Conservation (phyloP, 1,140 invertebrate genomes). For the Platyscapa corneri region DNA sequence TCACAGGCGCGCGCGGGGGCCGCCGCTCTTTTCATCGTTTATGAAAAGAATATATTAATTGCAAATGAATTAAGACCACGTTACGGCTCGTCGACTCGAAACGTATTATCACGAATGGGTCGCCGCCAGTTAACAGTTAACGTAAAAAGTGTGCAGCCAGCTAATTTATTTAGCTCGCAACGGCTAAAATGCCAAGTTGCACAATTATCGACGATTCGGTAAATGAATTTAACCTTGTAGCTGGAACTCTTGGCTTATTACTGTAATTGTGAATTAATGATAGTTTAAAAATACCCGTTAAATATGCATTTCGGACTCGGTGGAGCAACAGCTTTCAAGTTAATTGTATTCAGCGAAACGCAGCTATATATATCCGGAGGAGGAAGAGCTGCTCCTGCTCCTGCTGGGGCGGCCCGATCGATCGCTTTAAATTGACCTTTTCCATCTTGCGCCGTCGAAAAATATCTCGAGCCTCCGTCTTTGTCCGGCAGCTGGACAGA, state of each 20-base stretch:
- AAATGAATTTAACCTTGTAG: constrained; percentile 9
- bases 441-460: neutral
- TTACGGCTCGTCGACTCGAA: neutral
- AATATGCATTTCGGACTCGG: neutral
- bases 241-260: constrained; percentile 11
- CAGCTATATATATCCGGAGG: neutral
- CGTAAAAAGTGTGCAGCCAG: neutral
- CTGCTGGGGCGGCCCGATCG: too few species aligned
- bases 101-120: neutral
- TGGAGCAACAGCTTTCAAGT: constrained; percentile 27
- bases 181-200: neutral
- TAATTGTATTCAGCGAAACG: constrained; percentile 4
- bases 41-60: neutral
- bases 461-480: constrained; percentile 7
- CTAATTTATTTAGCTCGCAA: neutral
- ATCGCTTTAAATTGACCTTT: neutral
- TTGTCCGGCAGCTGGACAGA: neutral
- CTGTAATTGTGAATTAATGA: neutral
- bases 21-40: neutral
- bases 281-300: constrained; percentile 13
- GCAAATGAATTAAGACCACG: neutral
- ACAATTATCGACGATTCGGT: constrained; percentile 1
- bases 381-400: too few species aligned
- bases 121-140: too few species aligned
- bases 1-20: too few species aligned